Conservation (phyloP, 2,113 vertebrate species). For the Scortum barcoo region DNA sequence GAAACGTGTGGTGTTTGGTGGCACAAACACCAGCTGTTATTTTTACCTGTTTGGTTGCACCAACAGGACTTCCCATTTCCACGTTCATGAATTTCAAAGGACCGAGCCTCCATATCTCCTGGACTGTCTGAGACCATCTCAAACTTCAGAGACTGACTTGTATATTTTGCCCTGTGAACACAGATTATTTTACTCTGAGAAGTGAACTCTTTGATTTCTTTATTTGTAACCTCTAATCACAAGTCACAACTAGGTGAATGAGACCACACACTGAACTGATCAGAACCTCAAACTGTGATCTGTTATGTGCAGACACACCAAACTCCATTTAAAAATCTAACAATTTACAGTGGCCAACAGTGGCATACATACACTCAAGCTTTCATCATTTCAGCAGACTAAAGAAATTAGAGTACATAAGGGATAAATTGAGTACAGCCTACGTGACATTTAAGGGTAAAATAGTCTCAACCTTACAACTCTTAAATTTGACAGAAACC, state of each 20-base stretch:
- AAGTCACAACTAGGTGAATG: background rate
- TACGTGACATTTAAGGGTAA: background rate
- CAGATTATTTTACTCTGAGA: background rate
- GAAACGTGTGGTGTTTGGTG: no score
- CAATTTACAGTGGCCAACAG: background rate
- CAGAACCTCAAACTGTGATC: background rate
- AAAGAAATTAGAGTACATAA: background rate
- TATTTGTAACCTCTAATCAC: background rate
- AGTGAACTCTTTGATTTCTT: background rate
- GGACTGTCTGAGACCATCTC: background rate
- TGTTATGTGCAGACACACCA: background rate
- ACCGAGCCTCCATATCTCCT: background rate
- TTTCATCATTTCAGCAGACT: background rate
- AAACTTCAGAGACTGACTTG: background rate
- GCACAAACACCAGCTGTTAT: no score
- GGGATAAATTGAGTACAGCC: background rate
- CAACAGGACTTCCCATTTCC: background rate
- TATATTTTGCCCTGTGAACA: background rate
- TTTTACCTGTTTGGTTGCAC: slow-evolving; percentile 5
- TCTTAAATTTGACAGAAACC: background rate
- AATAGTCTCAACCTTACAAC: slow-evolving; percentile 7
- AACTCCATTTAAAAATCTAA: background rate
- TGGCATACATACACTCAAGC: background rate
- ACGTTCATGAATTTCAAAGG: background rate
- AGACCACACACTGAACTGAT: background rate